A percentile compares a stretch with the other conserved stretches of the same genome.
Conservation (phyloP, 2,888 invertebrate species). For the Alloplasta piceator region DNA sequence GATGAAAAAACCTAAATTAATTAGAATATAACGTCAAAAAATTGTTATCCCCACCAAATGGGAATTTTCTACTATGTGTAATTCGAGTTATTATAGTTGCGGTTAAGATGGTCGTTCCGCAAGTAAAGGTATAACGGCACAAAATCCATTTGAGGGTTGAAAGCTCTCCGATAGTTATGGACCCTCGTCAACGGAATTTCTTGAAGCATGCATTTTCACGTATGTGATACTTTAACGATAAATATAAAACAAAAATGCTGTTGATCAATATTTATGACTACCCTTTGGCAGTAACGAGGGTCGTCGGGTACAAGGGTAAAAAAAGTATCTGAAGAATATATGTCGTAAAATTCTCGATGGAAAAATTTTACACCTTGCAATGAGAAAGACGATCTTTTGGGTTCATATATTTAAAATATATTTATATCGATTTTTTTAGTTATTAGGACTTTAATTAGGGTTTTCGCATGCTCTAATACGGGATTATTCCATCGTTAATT, state of each 20-base stretch:
- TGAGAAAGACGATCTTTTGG: too few species aligned
- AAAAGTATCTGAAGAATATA: not conserved
- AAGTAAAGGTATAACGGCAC: not conserved
- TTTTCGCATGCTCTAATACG: too few species aligned
- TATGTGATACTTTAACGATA: slow-evolving; percentile 31
- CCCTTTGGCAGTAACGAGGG: not conserved
- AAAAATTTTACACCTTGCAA: slow-evolving; percentile 3
- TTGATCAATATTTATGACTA: slow-evolving; percentile 29
- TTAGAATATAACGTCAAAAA: not conserved
- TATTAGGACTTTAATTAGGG: too few species aligned
- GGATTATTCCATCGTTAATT: too few species aligned
- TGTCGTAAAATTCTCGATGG: slow-evolving; percentile 6
- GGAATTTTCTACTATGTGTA: not conserved
- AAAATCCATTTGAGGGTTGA: slow-evolving; percentile 3
- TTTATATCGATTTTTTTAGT: too few species aligned
- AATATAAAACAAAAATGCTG: slow-evolving; percentile 10
- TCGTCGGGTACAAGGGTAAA: not conserved
- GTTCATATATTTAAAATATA: too few species aligned
- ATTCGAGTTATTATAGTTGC: not conserved
- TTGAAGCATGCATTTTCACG: slow-evolving; percentile 20
- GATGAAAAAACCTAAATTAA: not conserved
- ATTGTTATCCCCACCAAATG: not conserved
- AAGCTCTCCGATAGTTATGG: slow-evolving; percentile 29
- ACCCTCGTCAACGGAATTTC: slow-evolving; percentile 10
- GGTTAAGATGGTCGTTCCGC: not conserved